Evolutionary conservation across 2,888 invertebrate species (phyloP), one percentile per base, ranked within the genome.

Genomic region (Nymphalis c-album): DNA sequence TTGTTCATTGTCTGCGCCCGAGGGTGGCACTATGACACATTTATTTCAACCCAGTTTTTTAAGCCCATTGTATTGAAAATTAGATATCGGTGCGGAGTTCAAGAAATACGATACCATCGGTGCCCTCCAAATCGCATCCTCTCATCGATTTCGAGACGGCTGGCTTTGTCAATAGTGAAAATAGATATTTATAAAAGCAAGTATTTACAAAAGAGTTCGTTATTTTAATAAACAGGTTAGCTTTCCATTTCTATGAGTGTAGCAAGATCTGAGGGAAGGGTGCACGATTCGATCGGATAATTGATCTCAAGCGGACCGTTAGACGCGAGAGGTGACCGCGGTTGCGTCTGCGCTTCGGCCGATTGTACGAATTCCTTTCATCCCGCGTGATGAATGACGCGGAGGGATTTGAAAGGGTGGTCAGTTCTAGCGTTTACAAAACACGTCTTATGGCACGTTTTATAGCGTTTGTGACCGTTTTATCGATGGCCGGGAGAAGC

Each of bases 21-120:
- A 86, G 91, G 91, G 91, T 91, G 91, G 90, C 90, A 84, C 90
- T 90, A 89, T 88, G 91, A 91, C 91, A 91, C 90, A 90, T 90
- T 90, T 90, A 90, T 91, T 90, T 88, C 86, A 83, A 87, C 86
- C 86, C 81, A 86, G 84, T 90, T 90, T 91, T 91, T 91, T 89
- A 87, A 84, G 80, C 83, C 89, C 90, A 91, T 92, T 92, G 91
- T 92, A 88, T 91, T 90, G 88, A 82, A 88, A 90, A 91, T 90
- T 89, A 90, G 89, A 91, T 87, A 88, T 57, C 57, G 57, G 87
- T 85, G 87, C 82, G 82, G 81, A 88, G 90, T 88, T 88, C 88
- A 90, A 85, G 90, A 86, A 86, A 88, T 85, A 83, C 86, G 90
- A 91, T 91, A 88, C 84, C 82, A 91, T 91, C 91, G 80, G 75